Evolutionary conservation across 1,140 invertebrate species (phyloP).

Genomic region (Leptonema lineaticorne): DNA sequence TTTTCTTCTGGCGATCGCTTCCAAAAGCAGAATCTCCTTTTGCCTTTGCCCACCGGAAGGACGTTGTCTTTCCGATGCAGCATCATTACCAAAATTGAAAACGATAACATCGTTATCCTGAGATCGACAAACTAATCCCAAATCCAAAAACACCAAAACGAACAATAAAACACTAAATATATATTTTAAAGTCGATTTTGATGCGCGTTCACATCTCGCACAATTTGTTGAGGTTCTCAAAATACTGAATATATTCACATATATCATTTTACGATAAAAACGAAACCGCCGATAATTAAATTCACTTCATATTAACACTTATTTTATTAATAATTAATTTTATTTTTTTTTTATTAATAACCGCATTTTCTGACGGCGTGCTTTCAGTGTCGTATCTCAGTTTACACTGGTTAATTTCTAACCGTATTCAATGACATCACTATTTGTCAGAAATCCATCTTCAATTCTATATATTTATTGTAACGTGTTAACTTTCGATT

Average conservation of each 20-base stretch:
- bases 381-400: no score
- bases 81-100: constrained; percentile 37
- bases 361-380: no score
- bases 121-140: constrained; percentile 39
- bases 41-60: constrained; percentile 64
- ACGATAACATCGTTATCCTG: constrained; percentile 42
- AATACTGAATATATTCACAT: background rate
- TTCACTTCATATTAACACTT: background rate
- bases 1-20: constrained; percentile 68
- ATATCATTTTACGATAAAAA: background rate
- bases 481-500: background rate
- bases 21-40: constrained; percentile 70
- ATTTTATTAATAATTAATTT: no score
- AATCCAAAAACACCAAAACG: background rate
- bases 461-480: no score
- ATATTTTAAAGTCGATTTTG: background rate
- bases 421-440: background rate
- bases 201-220: background rate
- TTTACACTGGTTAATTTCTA: background rate
- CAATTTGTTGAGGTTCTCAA: background rate
- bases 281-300: background rate
- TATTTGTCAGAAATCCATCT: no score
- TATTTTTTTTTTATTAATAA: no score
- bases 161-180: background rate
- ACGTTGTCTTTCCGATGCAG: constrained; percentile 48